Base-by-base conservation (phyloP, 2,113 vertebrate genomes). In the Morphnarchus princeps region DNA sequence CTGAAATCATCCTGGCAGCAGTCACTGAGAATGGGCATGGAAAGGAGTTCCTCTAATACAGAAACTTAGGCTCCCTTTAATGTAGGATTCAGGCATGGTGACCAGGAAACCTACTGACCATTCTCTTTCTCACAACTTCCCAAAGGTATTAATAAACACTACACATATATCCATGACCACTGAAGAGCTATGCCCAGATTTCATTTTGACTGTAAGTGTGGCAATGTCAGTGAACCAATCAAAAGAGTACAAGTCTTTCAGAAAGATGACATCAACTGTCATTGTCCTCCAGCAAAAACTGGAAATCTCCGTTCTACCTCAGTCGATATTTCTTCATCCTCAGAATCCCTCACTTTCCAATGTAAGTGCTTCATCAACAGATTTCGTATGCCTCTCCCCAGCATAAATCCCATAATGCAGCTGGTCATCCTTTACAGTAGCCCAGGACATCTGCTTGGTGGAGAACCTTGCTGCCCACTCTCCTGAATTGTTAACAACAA, bases 391-490 rank as follows among this genome's bases (percentile, higher is more conserved):
- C 24, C n/a, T 63, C 26, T 99, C 99, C 11, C 97, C 98, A 1
- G 70, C 16, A 25, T 97, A 91, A 52, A 99, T 96, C 16, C 99
- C 99, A 5, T 94, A 97, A 86, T 99, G 97, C 67, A 99, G 87
- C 40, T 97, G 98, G 32, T 98, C 98, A 9, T 97, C 97, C 96
- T 99, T 98, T 4, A 97, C 98, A 2, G 99, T 97, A 7, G 99
- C 99, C 99, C 99, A 99, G 38, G 98, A 76, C 99, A 99, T 99
- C 80, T 99, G 97, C 26, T 72, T 59, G 31, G 98, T 99, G 95
- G 95, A 98, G 97, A 99, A 99, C 57, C 98, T 98, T 36, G 98
- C 99, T 10, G 98, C 98, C 99, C 99, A 99, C 57, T 97, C 96
- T 38, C 99, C 99, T 57, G 97, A 96, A 43, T 80, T 98, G 98